Percentiles rank a stretch among this genome's conserved stretches.
phyloP scores from a whole-genome alignment of 64 coral and sea anemone genomes.

The Catalaphyllia jardinei region DNA sequence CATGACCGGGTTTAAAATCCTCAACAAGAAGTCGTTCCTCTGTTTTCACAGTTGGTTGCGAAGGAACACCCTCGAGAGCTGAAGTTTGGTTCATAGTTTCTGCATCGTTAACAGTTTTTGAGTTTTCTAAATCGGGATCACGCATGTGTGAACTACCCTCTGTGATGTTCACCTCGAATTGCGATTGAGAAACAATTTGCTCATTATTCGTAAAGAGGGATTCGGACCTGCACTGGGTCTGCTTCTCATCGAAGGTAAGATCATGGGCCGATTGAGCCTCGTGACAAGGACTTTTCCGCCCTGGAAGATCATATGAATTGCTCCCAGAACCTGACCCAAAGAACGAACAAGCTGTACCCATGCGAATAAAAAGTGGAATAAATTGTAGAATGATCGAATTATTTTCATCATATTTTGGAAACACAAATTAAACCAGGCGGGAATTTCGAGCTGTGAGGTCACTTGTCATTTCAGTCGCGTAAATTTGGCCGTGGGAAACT shows the following conservation, averaged over 20 bases:
- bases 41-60: not conserved
- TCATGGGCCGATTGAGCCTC: not conserved
- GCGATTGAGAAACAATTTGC: not conserved
- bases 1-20: slow-evolving; percentile 24
- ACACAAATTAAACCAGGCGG: no score
- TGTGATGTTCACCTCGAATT: not conserved
- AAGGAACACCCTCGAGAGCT: not conserved
- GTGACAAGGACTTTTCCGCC: not conserved
- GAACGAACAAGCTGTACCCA: not conserved
- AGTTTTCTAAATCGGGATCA: not conserved
- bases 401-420: no score
- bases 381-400: not conserved
- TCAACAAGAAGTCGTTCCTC: not conserved
- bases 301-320: slow-evolving; percentile 4
- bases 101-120: not conserved
- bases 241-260: not conserved
- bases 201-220: not conserved
- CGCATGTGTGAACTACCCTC: not conserved
- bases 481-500: slow-evolving; percentile 15
- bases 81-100: not conserved
- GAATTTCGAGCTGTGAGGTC: no score
- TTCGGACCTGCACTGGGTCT: not conserved
- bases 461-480: no score
- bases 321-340: not conserved
- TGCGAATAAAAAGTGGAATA: not conserved